These are phyloP conservation scores for Montipora capricornis DNA, from an alignment of 64 coral and sea anemone species.

Conservation along the genomic window DNA sequence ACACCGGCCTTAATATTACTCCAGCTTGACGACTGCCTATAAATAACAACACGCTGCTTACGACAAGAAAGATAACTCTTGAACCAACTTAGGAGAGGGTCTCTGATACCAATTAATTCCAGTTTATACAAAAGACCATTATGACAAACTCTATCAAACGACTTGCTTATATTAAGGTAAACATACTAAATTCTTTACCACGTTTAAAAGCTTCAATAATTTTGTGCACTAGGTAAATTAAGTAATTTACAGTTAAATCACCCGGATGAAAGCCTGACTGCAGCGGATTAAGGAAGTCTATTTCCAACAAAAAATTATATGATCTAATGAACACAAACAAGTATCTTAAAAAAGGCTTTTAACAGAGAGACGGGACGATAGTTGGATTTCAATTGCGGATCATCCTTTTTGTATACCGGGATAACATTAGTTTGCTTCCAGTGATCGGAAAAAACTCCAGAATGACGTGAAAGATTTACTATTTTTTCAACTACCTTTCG, in stretches of 20 bases:
- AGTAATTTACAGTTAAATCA: conserved; percentile 4
- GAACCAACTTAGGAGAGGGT: conserved; percentile 44
- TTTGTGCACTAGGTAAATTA: background rate
- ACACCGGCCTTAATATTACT: conserved; percentile 6
- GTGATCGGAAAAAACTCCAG: too few relatives aligned
- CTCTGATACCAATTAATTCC: conserved; percentile 27
- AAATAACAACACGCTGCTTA: conserved; percentile 43
- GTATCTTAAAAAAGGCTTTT: too few relatives aligned
- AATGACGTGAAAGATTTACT: too few relatives aligned
- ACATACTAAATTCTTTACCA: background rate
- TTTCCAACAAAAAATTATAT: too few relatives aligned
- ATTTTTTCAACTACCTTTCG: too few relatives aligned
- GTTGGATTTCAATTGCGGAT: background rate
- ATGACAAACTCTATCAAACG: conserved; percentile 25
- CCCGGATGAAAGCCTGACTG: too few relatives aligned
- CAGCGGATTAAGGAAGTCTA: too few relatives aligned
- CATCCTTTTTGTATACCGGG: background rate
- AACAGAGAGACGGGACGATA: background rate
- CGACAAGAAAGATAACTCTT: conserved; percentile 14
- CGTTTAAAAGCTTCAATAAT: conserved; percentile 16
- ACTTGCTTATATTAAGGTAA: conserved; percentile 29
- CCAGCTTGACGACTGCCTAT: conserved; percentile 16
- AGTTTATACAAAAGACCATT: conserved; percentile 54
- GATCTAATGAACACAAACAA: too few relatives aligned
- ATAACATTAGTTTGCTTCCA: too few relatives aligned